These are phyloP conservation scores for Stenoptilia bipunctidactyla DNA, from an alignment of 2,888 invertebrate genomes.

Conservation along the genomic window DNA sequence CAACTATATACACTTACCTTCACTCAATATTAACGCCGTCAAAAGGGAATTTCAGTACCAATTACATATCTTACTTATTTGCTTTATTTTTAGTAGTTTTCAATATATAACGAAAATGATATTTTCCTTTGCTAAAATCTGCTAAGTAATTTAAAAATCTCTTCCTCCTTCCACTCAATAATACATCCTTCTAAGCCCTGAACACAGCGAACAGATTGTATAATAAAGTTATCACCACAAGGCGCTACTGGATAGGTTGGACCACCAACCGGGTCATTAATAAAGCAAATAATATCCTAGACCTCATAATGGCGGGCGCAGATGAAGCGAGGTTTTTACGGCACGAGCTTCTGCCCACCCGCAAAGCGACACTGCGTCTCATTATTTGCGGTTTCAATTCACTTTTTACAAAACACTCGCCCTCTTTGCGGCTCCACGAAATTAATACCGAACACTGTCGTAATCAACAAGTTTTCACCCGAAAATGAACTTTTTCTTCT, in stretches of 20 bases:
- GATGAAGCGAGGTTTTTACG: constrained; percentile 67
- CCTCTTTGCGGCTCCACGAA: constrained; percentile 41
- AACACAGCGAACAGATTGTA: too few relatives aligned
- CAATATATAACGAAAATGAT: too few relatives aligned
- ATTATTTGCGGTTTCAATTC: constrained; percentile 69
- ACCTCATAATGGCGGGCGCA: constrained; percentile 52
- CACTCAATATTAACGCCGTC: too few relatives aligned
- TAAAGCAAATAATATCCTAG: constrained; percentile 57
- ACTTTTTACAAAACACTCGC: constrained; percentile 58
- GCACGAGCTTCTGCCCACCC: constrained; percentile 64
- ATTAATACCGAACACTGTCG: constrained; percentile 37
- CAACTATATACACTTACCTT: too few relatives aligned
- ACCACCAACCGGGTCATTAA: constrained; percentile 35
- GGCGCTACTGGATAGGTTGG: not conserved
- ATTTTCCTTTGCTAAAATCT: too few relatives aligned
- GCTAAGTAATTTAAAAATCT: too few relatives aligned
- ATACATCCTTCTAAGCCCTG: too few relatives aligned
- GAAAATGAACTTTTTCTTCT: constrained; percentile 13
- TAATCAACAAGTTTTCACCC: constrained; percentile 22
- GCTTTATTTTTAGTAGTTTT: too few relatives aligned
- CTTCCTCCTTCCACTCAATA: too few relatives aligned
- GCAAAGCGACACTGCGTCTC: constrained; percentile 31
- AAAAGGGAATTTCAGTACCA: too few relatives aligned
- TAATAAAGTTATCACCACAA: too few relatives aligned
- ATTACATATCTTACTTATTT: too few relatives aligned